Evolutionary conservation across 2,113 vertebrate species (phyloP).

Genomic region (Leptobrachium ailaonicum): DNA sequence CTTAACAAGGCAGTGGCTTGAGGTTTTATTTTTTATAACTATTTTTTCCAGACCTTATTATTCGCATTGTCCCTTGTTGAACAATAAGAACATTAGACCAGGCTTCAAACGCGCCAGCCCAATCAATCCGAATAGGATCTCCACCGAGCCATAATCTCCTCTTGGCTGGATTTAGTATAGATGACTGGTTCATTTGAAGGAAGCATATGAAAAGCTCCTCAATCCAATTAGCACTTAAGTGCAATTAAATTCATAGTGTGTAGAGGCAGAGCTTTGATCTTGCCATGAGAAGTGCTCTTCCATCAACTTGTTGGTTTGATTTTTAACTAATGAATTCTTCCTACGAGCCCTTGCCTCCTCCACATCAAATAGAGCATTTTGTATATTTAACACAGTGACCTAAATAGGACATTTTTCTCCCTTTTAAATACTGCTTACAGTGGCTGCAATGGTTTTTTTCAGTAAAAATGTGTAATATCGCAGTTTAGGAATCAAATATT

Average conservation of each 20-base stretch:
- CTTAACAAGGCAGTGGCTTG: too few relatives aligned
- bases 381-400: constrained; percentile 71
- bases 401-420: constrained; percentile 66
- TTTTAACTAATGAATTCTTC: constrained; percentile 78
- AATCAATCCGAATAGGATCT: constrained; percentile 62
- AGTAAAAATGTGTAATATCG: too few relatives aligned
- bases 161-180: constrained; percentile 69
- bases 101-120: constrained; percentile 62
- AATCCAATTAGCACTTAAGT: constrained; percentile 83
- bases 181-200: constrained; percentile 73
- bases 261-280: constrained; percentile 76
- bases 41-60: constrained; percentile 7
- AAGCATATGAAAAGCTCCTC: constrained; percentile 76
- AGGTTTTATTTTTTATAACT: background rate
- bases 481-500: too few relatives aligned
- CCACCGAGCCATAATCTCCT: constrained; percentile 71
- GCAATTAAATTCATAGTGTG: constrained; percentile 79
- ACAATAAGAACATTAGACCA: constrained; percentile 45
- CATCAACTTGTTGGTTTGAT: constrained; percentile 73
- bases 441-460: too few relatives aligned
- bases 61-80: background rate
- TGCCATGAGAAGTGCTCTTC: constrained; percentile 72
- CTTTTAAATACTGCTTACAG: background rate
- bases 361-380: constrained; percentile 71
- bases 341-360: constrained; percentile 72